Conservation (phyloP, 2,888 invertebrate genomes). For the Melipona beecheii region DNA sequence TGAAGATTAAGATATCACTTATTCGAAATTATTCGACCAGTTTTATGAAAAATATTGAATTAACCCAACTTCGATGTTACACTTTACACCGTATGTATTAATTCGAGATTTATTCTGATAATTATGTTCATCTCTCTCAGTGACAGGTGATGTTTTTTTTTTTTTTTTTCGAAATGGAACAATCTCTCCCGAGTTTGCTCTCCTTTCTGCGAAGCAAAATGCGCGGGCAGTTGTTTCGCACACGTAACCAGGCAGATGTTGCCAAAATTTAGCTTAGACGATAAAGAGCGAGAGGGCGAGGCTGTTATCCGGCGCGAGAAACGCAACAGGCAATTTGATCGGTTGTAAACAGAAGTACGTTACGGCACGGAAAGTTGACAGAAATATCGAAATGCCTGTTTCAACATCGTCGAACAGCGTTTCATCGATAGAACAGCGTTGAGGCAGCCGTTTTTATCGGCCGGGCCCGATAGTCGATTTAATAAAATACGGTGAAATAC, state of each 20-base stretch:
- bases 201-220: background rate
- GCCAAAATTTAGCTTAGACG: background rate
- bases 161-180: background rate
- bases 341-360: slow-evolving; percentile 4
- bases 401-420: slow-evolving; percentile 6
- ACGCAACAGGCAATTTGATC: background rate
- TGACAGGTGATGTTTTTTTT: background rate
- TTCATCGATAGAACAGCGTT: background rate
- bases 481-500: slow-evolving; percentile 41
- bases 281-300: background rate
- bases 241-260: background rate
- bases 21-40: background rate
- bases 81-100: background rate
- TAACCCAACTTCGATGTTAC: background rate
- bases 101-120: background rate
- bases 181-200: background rate
- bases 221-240: background rate
- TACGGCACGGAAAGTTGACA: slow-evolving; percentile 3
- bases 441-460: slow-evolving; percentile 25
- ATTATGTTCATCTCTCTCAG: background rate
- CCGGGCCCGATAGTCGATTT: background rate
- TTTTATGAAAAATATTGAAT: background rate
- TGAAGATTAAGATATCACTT: no score
- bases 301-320: background rate
- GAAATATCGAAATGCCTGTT: slow-evolving; percentile 10